A percentile compares a stretch with the other conserved stretches of the same genome.
These are phyloP conservation scores for Drosophila antonietae DNA, from an alignment of 2,888 invertebrate species.

Conservation along the genomic window DNA sequence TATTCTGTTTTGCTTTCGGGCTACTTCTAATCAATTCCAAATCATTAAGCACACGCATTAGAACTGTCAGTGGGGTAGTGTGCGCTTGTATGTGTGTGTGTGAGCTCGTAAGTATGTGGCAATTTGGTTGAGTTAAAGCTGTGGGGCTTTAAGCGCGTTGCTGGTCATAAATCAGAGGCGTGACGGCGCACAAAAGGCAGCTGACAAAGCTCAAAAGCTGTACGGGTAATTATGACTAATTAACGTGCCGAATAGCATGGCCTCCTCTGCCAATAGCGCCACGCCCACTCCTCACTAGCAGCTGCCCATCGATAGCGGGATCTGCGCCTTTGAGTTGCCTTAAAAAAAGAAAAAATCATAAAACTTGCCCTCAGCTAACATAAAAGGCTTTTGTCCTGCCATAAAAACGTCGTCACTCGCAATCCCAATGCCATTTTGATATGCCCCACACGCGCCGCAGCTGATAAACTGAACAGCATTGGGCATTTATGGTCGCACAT, in stretches of 20 bases:
- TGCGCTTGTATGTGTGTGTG: conserved; percentile 5
- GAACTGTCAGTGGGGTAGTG: conserved; percentile 57
- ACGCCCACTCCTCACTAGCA: not conserved
- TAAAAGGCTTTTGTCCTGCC: conserved; percentile 70
- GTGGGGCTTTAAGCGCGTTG: conserved; percentile 61
- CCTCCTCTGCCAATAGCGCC: conserved; percentile 4
- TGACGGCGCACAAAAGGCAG: conserved; percentile 75
- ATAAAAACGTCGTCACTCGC: conserved; percentile 67
- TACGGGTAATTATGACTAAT: conserved; percentile 75
- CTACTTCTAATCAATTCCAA: conserved; percentile 74
- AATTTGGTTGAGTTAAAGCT: conserved; percentile 66
- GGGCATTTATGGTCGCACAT: conserved; percentile 70
- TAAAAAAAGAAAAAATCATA: conserved; percentile 68
- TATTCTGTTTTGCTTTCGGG: conserved; percentile 32
- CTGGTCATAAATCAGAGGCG: conserved; percentile 72
- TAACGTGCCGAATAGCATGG: conserved; percentile 57
- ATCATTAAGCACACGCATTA: conserved; percentile 77
- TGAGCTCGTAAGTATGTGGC: conserved; percentile 17
- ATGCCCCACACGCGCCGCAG: conserved; percentile 46
- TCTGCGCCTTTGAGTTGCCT: conserved; percentile 36
- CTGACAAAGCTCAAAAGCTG: conserved; percentile 75
- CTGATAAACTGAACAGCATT: conserved; percentile 48
- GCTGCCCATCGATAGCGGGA: conserved; percentile 44
- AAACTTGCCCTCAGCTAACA: conserved; percentile 68
- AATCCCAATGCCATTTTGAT: conserved; percentile 51